These are phyloP conservation scores for Morinoia aosen DNA, from an alignment of 2,888 invertebrate species.

Conservation along the genomic window DNA sequence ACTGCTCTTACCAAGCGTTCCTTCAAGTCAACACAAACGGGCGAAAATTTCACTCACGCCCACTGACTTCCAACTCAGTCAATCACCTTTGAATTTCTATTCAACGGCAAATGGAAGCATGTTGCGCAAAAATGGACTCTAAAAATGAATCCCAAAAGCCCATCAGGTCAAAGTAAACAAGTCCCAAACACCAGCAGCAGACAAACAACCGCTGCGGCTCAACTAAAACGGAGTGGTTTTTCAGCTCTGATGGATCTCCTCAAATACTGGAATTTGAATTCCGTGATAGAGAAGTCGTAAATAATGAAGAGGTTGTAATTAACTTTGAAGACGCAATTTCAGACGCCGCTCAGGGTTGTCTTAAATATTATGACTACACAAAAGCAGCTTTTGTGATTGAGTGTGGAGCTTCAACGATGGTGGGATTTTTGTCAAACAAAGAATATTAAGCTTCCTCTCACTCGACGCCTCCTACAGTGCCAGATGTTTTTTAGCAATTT, in stretches of 20 bases:
- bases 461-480: too few species aligned
- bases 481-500: too few species aligned
- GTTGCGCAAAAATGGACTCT: background rate
- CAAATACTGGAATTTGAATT: background rate
- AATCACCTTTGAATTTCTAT: slow-evolving; percentile 1
- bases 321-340: background rate
- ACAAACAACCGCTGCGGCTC: background rate
- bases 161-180: slow-evolving; percentile 16
- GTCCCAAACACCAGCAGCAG: background rate
- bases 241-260: background rate
- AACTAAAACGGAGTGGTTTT: background rate
- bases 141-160: background rate
- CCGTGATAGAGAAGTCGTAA: background rate
- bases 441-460: background rate
- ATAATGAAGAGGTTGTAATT: background rate
- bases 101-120: background rate
- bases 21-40: background rate
- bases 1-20: background rate
- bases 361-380: background rate
- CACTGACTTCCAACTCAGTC: background rate
- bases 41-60: background rate
- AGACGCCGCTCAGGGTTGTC: background rate
- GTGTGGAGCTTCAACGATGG: background rate
- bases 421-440: background rate
- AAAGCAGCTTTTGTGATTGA: background rate